Conservation (phyloP, 2,797 vertebrate species). For the Spinus pinus region DNA sequence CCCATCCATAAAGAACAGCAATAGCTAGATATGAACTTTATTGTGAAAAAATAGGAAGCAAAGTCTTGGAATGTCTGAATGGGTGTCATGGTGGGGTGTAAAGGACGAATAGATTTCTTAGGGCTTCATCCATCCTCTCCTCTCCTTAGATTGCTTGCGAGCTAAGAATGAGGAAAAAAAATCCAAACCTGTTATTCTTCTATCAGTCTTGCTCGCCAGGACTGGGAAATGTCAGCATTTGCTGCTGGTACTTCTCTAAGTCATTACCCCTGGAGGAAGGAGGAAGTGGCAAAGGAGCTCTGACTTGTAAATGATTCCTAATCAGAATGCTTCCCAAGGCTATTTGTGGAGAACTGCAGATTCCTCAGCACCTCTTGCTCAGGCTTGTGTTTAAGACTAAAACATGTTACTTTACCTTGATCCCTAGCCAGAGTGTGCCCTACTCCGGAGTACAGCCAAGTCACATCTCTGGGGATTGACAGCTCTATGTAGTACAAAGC, state of each 20-base stretch:
- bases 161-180: background rate
- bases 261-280: background rate
- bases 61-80: background rate
- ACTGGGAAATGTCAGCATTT: background rate
- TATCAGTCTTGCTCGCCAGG: background rate
- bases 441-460: background rate
- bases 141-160: background rate
- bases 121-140: background rate
- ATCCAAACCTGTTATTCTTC: background rate
- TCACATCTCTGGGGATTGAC: background rate
- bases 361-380: background rate
- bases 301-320: background rate
- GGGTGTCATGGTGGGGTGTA: background rate
- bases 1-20: background rate
- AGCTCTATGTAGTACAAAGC: background rate
- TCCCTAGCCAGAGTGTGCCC: background rate
- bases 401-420: background rate
- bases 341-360: background rate
- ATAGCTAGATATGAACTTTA: background rate
- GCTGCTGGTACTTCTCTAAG: background rate
- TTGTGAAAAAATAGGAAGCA: background rate
- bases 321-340: conserved; percentile 27
- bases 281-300: background rate
- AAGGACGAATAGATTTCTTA: background rate
- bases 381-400: background rate